Evolutionary conservation across 2,113 vertebrate genomes (phyloP).

Genomic region (Pteropus alecto): DNA sequence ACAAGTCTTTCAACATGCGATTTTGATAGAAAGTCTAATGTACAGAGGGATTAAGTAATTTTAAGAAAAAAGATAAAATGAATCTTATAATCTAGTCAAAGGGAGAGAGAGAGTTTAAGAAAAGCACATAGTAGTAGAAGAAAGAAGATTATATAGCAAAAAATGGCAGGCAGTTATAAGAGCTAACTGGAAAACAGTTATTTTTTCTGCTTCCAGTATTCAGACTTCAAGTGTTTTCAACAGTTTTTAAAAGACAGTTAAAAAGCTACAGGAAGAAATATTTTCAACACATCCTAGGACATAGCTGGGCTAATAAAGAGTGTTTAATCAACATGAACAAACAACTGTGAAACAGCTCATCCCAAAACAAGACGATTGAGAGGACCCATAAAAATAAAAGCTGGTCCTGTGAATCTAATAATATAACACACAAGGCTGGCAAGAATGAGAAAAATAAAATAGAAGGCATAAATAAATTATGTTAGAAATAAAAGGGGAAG

Average conservation of each 20-base stretch:
- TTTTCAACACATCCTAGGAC: neutral
- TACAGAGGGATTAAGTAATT: neutral
- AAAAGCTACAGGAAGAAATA: neutral
- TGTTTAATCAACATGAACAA: neutral
- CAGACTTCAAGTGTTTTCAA: neutral
- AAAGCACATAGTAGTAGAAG: neutral
- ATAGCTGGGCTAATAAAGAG: neutral
- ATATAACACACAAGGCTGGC: neutral
- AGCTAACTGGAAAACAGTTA: neutral
- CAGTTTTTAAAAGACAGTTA: neutral
- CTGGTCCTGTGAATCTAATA: neutral
- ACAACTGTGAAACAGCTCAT: neutral
- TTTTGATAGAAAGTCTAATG: neutral
- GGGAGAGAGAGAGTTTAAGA: neutral
- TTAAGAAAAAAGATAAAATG: conserved; percentile 10
- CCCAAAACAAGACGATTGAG: neutral
- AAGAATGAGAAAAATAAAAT: neutral
- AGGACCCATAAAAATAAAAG: neutral
- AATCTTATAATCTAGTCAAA: neutral
- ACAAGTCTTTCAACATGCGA: neutral
- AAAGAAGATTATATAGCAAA: neutral
- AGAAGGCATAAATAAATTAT: neutral
- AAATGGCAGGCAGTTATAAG: neutral
- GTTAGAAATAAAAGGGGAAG: neutral
- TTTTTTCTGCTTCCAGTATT: neutral